Conservation (phyloP, 2,113 vertebrate genomes). For the Canis aureus region DNA sequence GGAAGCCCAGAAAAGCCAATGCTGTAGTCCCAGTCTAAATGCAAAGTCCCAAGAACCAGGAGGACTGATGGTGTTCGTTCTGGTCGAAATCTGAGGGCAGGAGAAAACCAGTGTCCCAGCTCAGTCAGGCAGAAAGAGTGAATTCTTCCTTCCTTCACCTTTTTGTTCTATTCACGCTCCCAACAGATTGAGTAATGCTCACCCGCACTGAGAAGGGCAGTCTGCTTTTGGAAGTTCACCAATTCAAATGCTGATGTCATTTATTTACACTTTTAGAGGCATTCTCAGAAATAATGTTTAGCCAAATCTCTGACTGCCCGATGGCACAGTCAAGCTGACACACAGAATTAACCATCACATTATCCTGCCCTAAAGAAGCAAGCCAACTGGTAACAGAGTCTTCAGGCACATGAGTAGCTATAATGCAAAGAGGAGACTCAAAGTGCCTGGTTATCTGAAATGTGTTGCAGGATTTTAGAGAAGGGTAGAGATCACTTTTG, state of each 20-base stretch:
- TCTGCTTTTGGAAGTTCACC: background rate
- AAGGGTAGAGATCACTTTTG: background rate
- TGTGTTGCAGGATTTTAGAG: background rate
- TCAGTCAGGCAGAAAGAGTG: background rate
- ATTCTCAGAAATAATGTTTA: background rate
- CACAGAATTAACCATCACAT: background rate
- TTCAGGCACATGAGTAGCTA: fast-evolving
- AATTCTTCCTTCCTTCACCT: background rate
- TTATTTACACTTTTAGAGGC: background rate
- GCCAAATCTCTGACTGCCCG: background rate
- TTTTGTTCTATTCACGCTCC: background rate
- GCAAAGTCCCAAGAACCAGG: background rate
- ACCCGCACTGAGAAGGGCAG: background rate
- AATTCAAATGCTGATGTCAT: background rate
- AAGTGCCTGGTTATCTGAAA: background rate
- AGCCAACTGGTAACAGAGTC: background rate
- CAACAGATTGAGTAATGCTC: background rate
- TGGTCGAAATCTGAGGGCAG: background rate
- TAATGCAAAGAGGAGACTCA: background rate
- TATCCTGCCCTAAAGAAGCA: background rate
- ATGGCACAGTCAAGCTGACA: background rate
- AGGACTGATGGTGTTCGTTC: background rate
- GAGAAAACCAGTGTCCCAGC: background rate
- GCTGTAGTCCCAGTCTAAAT: background rate
- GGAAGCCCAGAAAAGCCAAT: background rate